Conservation (phyloP, 2,113 vertebrate species). For the Eulacestoma nigropectus region DNA sequence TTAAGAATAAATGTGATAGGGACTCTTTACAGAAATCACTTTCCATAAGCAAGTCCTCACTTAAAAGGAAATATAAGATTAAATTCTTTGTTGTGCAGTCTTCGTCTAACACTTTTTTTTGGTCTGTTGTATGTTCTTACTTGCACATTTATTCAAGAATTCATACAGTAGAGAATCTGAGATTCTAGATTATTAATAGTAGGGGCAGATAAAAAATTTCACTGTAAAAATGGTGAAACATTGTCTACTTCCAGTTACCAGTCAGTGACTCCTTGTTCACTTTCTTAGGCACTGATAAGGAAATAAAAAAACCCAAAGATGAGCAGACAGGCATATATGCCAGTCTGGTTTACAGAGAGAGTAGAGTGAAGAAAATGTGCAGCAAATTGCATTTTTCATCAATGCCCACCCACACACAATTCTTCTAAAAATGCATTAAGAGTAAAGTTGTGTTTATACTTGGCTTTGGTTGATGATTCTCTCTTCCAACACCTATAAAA, state of each 20-base stretch:
- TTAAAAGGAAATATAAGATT: background rate
- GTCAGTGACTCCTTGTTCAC: background rate
- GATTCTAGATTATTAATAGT: background rate
- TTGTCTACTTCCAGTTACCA: background rate
- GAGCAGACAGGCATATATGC: background rate
- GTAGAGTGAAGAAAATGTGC: background rate
- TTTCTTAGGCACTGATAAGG: background rate
- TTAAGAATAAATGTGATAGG: background rate
- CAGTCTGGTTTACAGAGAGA: background rate
- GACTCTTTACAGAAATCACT: background rate
- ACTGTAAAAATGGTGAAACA: background rate
- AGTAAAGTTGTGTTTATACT: background rate
- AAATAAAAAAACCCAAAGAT: background rate
- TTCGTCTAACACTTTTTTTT: background rate
- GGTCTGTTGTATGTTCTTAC: background rate
- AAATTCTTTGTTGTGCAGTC: background rate
- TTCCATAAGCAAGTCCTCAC: background rate
- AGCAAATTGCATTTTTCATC: background rate
- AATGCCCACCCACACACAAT: accelerated
- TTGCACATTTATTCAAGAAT: background rate
- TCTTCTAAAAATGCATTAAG: background rate
- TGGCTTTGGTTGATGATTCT: background rate
- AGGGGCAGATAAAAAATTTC: background rate
- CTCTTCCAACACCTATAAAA: background rate
- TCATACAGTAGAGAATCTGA: background rate